Percentiles rank a stretch among this genome's conserved stretches.
phyloP scores from a whole-genome alignment of 2,113 vertebrate genomes.

The Pseudopipra pipra region DNA sequence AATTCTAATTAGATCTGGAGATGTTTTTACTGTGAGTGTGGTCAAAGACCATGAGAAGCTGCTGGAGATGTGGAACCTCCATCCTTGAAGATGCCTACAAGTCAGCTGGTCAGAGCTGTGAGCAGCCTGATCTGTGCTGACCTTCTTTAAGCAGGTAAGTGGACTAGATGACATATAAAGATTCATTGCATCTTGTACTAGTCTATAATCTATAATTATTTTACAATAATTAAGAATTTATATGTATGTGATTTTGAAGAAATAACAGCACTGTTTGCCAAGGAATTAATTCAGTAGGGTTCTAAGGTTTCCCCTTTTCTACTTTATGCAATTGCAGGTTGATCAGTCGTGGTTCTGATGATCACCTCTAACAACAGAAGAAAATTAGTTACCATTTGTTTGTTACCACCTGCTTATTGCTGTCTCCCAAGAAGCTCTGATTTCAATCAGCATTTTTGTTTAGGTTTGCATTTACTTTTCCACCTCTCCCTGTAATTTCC shows the following conservation, averaged over 20 bases:
- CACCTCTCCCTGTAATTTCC: neutral
- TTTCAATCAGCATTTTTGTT: neutral
- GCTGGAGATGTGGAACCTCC: neutral
- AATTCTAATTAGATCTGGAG: neutral
- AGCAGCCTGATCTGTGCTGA: neutral
- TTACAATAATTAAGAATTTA: neutral
- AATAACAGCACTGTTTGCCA: neutral
- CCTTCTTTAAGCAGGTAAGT: neutral
- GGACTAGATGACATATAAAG: neutral
- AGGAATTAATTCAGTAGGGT: neutral
- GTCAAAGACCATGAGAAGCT: neutral
- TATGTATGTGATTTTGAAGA: neutral
- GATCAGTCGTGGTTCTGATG: neutral
- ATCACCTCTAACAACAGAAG: neutral
- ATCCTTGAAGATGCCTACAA: neutral
- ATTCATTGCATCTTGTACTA: neutral
- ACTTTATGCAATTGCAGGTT: neutral
- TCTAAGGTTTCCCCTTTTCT: neutral
- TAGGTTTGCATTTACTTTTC: neutral
- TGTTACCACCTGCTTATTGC: neutral
- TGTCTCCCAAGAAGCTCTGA: neutral
- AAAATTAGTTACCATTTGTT: neutral
- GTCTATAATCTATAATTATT: neutral
- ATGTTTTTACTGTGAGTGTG: neutral
- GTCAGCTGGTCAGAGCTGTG: neutral